phyloP scores from a whole-genome alignment of 2,888 invertebrate genomes.

The Fissipunctia ypsillon region DNA sequence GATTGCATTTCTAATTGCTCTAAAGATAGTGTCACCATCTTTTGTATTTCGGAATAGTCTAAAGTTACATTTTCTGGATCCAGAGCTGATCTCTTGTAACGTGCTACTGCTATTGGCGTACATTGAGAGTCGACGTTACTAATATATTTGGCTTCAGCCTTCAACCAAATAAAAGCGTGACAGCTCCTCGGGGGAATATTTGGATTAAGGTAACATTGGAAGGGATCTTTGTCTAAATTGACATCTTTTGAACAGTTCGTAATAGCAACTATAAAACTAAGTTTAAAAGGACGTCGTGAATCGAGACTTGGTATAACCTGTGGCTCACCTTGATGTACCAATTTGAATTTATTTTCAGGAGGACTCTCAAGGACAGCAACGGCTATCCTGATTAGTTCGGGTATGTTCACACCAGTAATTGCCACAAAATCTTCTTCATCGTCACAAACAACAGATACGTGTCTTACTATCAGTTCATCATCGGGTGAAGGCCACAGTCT shows the following conservation, averaged over 20 bases:
- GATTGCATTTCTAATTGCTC: conserved; percentile 83
- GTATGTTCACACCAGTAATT: conserved; percentile 77
- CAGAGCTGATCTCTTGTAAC: conserved; percentile 73
- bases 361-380: conserved; percentile 75
- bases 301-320: conserved; percentile 79
- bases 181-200: conserved; percentile 73
- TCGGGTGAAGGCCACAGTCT: conserved; percentile 81
- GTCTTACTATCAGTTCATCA: conserved; percentile 77
- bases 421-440: conserved; percentile 75
- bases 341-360: conserved; percentile 72
- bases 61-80: conserved; percentile 68
- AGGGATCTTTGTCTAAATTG: conserved; percentile 64
- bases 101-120: conserved; percentile 35
- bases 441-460: conserved; percentile 78
- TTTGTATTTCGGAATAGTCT: conserved; percentile 76
- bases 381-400: conserved; percentile 73
- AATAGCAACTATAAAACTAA: conserved; percentile 75
- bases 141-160: conserved; percentile 74
- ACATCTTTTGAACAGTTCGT: conserved; percentile 81
- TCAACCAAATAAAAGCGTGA: conserved; percentile 75
- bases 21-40: conserved; percentile 78
- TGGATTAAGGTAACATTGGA: conserved; percentile 73
- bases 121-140: conserved; percentile 72
- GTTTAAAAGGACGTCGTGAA: conserved; percentile 73
- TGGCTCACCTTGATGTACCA: conserved; percentile 79